Base-by-base conservation (phyloP, 2,797 vertebrate genomes). In the Luscinia megarhynchos region DNA sequence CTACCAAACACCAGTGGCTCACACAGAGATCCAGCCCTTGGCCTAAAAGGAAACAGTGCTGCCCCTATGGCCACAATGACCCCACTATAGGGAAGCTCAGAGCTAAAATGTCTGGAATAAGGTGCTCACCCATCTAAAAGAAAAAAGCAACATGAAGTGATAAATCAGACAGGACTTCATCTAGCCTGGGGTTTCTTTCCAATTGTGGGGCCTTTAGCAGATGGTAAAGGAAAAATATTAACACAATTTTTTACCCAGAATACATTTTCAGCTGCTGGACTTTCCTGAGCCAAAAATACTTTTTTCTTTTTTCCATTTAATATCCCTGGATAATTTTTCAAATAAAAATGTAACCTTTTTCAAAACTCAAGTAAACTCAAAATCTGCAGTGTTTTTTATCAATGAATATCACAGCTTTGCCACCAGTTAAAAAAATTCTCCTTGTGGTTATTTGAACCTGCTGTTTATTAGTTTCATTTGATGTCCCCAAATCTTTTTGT, bases 1-100 rank as follows among this genome's bases (percentile, higher is more conserved):
- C 40, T 15, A 3, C 15, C 5, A 3, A 50, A 20, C 21, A 27
- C 6, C 9, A 7, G 40, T 1, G 3, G 29, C 29, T 74, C 20
- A 15, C 43, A 10, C 27, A 46, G 46, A 40, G 63, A 70, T 30
- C 22, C 32, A 57, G 13, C 14, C 64, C 30, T 40, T 41, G 75
- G 22, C 36, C 20, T 15, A 32, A 54, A 54, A 2, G 23, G 26
- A 57, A 64, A 64, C 8, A 34, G 27, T 13, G 30, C 38, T 72
- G 48, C 10, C 18, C 10, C 16, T 68, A 2, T 6, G 30, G 26
- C 26, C 53, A 32, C 29, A 62, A 50, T 1, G 10, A 21, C 32
- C 26, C 74, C 1, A 0, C 36, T 15, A 9, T 0, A 51, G 8
- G 38, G 24, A 79, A 68, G 53, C 15, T 21, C 0, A 0, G 57